Conservation (phyloP, 92 coral and sea anemone genomes). For the Diadumene lineata region DNA sequence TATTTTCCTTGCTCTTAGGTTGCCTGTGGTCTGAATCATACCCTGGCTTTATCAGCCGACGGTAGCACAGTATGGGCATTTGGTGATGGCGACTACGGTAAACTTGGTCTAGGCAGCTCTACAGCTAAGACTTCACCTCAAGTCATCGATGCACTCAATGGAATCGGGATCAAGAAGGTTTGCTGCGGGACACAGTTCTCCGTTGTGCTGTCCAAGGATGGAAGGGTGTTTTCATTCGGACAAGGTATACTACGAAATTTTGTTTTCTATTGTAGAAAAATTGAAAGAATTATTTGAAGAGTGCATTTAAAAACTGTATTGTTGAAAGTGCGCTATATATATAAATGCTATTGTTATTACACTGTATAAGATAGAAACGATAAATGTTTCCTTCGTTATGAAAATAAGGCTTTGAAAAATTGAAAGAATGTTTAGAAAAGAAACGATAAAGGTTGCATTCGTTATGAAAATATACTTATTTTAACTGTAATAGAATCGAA, state of each 20-base stretch:
- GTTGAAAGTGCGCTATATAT: no score
- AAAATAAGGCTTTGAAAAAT: no score
- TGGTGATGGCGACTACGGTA: conserved; percentile 90
- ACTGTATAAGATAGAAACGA: no score
- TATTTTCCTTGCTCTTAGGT: conserved; percentile 34
- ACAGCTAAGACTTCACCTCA: conserved; percentile 82
- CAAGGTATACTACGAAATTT: conserved; percentile 47
- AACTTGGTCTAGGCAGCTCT: conserved; percentile 79
- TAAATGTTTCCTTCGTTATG: no score
- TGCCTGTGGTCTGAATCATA: conserved; percentile 83
- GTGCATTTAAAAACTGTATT: no score
- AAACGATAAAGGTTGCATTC: no score
- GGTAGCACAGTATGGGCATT: conserved; percentile 83
- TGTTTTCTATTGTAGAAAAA: no score
- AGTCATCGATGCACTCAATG: conserved; percentile 62
- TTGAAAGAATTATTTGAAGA: no score
- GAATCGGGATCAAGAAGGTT: conserved; percentile 64
- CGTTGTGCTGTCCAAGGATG: conserved; percentile 77
- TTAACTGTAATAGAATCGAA: no score
- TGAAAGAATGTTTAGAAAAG: no score
- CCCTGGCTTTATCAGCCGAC: conserved; percentile 71
- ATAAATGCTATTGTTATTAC: no score
- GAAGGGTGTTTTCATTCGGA: conserved; percentile 77
- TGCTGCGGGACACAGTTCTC: conserved; percentile 91
- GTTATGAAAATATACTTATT: no score